These are phyloP conservation scores for Xestia c-nigrum DNA, from an alignment of 2,888 invertebrate species.

Conservation along the genomic window DNA sequence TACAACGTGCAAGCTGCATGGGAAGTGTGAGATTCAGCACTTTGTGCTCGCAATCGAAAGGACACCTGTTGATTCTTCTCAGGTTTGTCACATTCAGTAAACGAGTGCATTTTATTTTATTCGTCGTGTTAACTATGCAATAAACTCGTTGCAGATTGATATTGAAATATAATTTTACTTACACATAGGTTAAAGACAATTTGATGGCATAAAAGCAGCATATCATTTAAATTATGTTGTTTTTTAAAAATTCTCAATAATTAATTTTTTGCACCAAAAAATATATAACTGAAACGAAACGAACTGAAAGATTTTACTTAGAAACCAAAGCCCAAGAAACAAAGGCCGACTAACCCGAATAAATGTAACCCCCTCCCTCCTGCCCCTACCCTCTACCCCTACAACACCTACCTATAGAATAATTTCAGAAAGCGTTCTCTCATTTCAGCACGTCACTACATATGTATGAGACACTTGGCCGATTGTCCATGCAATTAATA, in stretches of 20 bases:
- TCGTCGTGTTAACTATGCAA: background rate
- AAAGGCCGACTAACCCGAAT: conserved; percentile 47
- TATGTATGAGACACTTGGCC: conserved; percentile 69
- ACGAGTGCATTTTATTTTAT: conserved; percentile 4
- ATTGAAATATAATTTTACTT: background rate
- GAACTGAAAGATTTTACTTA: background rate
- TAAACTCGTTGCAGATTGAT: background rate
- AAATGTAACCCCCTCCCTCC: conserved; percentile 26
- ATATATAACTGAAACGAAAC: background rate
- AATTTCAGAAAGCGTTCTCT: conserved; percentile 65
- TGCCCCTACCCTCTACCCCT: background rate
- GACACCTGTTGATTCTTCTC: conserved; percentile 44
- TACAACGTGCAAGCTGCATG: background rate
- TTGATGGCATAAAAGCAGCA: background rate
- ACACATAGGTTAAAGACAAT: background rate
- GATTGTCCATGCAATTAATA: conserved; percentile 72
- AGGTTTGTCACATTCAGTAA: too few relatives aligned
- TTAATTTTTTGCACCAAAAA: background rate
- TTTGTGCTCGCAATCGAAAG: conserved; percentile 18
- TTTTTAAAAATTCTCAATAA: too few relatives aligned
- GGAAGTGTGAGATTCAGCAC: background rate
- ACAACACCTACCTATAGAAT: conserved; percentile 42
- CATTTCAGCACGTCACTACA: conserved; percentile 59
- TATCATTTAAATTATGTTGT: background rate
- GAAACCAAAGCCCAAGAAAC: conserved; percentile 24